Evolutionary conservation across 2,113 vertebrate genomes (phyloP).

Genomic region (Cinclus cinclus): DNA sequence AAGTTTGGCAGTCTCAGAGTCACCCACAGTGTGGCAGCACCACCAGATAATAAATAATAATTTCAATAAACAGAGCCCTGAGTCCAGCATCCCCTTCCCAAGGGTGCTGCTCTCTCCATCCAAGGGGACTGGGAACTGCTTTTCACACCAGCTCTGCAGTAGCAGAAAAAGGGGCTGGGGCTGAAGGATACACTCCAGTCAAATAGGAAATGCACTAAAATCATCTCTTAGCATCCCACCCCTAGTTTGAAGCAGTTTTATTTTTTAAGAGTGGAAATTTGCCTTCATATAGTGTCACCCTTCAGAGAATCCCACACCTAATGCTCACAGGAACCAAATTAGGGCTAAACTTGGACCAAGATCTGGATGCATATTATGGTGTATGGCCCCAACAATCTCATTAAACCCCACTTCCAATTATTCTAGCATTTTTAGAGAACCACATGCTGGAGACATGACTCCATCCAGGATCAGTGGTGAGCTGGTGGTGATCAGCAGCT

Average conservation of each 20-base stretch:
- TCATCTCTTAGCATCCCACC: background rate
- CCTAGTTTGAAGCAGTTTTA: background rate
- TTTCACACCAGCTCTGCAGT: background rate
- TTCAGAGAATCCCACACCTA: background rate
- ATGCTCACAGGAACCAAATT: background rate
- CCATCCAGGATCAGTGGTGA: background rate
- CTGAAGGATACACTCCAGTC: background rate
- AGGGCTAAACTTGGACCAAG: background rate
- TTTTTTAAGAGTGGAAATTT: background rate
- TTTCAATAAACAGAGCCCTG: background rate
- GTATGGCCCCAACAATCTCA: background rate
- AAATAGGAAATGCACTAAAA: background rate
- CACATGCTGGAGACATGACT: constrained; percentile 6
- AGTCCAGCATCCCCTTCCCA: background rate
- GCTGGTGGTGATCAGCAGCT: background rate
- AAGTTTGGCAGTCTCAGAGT: background rate
- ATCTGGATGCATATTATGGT: background rate
- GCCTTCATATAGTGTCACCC: background rate
- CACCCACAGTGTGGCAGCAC: background rate
- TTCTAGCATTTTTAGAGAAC: background rate
- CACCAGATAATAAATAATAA: background rate
- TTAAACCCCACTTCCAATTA: background rate
- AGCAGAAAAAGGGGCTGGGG: background rate
- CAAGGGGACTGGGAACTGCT: background rate
- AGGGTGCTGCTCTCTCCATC: background rate